Evolutionary conservation across 2,797 vertebrate species (phyloP), one percentile per base, ranked within the genome.

Genomic region (Schizothorax lantsangensis): DNA sequence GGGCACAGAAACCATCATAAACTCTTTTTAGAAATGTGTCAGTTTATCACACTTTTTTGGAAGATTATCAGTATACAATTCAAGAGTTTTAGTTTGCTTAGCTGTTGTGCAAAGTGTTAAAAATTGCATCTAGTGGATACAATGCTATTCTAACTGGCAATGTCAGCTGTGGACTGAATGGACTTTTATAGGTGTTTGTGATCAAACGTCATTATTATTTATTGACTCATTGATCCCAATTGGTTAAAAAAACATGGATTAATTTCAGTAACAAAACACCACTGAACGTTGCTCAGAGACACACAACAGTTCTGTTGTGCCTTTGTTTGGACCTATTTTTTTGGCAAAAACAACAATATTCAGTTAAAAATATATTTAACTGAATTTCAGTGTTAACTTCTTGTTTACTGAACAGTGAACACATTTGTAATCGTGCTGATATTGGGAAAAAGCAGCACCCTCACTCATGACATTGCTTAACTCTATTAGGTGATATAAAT

Each of bases 61-160:
- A 80, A 64, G n/a, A 47, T 47, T 80, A 12, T 80, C n/a, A 62
- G 57, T 62, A 57, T 57, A 12, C 57, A 64, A 15, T 64, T 30
- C 62, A 64, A 64, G n/a, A 62, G 33, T 36, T 69, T 81, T 71
- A 21, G 17, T 71, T 81, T 17, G 11, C 21, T 52, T 26, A 36
- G 3, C 26, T 23, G 26, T 66, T 66, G 59, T 62, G 59, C 59
- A 62, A 26, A 26, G 59, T 62, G n/a, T 54, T 54, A 66, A 66
- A 66, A 66, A 66, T 17, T 6, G 62, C 1, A 66, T 66, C 2
- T 66, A 33, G 64, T 33, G 64, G 64, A 66, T 15, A 66, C 62
- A 66, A 15, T 33, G 62, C 26, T 66, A 66, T 66, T 14, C 30
- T 66, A 33, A 17, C 12, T 33, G 12, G 14, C 62, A 66, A 30